Conservation (phyloP, 2,797 vertebrate genomes). For the Lemur catta region DNA sequence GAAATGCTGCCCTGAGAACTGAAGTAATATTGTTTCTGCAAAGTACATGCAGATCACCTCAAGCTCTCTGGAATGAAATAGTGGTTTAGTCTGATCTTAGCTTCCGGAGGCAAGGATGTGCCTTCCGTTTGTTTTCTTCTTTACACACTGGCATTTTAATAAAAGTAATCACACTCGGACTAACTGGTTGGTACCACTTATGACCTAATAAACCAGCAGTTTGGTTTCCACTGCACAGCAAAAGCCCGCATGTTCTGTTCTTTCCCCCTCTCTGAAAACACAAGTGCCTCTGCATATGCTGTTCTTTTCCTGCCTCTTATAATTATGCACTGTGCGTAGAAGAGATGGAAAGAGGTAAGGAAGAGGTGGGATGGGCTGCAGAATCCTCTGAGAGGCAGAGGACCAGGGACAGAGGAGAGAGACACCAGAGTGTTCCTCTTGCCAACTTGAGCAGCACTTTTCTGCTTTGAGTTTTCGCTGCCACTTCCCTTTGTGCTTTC, state of each 20-base stretch:
- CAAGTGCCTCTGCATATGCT: neutral
- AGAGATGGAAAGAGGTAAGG: neutral
- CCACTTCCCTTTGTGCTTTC: neutral
- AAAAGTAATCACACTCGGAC: neutral
- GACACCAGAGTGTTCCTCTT: neutral
- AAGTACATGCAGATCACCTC: neutral
- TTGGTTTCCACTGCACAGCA: neutral
- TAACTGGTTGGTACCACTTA: neutral
- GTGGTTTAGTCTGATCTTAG: neutral
- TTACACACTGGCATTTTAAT: slow-evolving; percentile 3
- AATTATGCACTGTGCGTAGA: neutral
- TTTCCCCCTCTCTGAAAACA: neutral
- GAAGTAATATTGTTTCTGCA: neutral
- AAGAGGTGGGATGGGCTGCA: neutral
- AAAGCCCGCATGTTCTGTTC: neutral
- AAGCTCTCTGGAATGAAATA: neutral
- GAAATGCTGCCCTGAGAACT: neutral
- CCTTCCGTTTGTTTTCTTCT: slow-evolving; percentile 31
- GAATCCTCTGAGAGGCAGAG: neutral
- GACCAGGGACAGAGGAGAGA: neutral
- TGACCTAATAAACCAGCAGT: neutral
- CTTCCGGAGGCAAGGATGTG: neutral
- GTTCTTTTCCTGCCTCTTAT: neutral
- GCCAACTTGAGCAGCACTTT: neutral
- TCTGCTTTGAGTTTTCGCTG: neutral